Evolutionary conservation across 2,888 invertebrate genomes (phyloP).

Genomic region (Rhingia rostrata): DNA sequence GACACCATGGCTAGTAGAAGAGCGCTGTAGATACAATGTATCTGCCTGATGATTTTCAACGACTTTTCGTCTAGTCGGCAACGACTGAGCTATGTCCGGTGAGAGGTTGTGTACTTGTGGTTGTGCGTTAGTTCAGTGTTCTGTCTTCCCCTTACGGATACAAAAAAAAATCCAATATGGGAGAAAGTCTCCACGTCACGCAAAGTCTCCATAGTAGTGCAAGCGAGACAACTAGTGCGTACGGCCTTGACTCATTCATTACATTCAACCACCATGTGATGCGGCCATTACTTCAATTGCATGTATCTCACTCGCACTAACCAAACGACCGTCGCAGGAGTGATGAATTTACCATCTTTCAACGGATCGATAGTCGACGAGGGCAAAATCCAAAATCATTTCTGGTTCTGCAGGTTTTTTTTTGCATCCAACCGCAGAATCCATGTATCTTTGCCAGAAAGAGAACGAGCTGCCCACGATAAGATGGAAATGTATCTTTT

Average conservation of each 20-base stretch:
- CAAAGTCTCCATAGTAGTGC: constrained; percentile 22
- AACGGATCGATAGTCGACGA: constrained; percentile 54
- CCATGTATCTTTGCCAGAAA: constrained; percentile 34
- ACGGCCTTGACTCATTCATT: constrained; percentile 63
- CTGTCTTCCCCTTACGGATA: neutral
- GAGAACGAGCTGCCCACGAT: constrained; percentile 52
- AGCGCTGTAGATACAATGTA: constrained; percentile 29
- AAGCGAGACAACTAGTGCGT: constrained; percentile 46
- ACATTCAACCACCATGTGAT: constrained; percentile 47
- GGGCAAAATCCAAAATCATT: constrained; percentile 21
- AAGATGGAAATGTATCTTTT: constrained; percentile 24
- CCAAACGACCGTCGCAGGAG: constrained; percentile 17
- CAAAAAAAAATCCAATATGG: constrained; percentile 62
- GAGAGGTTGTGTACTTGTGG: neutral
- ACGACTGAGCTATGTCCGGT: neutral
- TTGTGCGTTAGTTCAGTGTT: neutral
- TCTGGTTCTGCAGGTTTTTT: constrained; percentile 62
- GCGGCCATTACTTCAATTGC: constrained; percentile 66
- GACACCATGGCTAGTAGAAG: neutral
- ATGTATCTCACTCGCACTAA: constrained; percentile 68
- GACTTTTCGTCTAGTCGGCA: constrained; percentile 20
- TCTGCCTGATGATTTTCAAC: constrained; percentile 20
- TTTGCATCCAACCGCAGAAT: constrained; percentile 37
- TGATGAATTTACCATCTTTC: constrained; percentile 49
- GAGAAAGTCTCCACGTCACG: constrained; percentile 58